These are phyloP conservation scores for Bombylius discolor DNA, from an alignment of 2,888 invertebrate species.

Conservation along the genomic window DNA sequence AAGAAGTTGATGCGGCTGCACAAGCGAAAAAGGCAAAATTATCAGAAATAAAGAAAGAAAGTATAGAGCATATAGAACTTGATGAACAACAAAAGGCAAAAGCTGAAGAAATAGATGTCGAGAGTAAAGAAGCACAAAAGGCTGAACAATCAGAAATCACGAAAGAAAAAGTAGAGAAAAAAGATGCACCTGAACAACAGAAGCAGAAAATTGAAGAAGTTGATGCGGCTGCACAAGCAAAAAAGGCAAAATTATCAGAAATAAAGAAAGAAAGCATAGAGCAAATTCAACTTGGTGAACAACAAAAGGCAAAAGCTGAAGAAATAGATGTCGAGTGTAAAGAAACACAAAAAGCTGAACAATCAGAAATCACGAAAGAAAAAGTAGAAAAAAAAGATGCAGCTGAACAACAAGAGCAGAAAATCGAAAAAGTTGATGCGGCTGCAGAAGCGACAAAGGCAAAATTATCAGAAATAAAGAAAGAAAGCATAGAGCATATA, in stretches of 20 bases:
- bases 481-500: not conserved
- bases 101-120: too few species aligned
- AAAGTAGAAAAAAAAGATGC: not conserved
- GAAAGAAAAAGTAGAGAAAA: too few species aligned
- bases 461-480: not conserved
- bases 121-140: too few species aligned
- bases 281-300: not conserved
- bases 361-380: not conserved
- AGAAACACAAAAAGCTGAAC: not conserved
- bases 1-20: too few species aligned
- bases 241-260: not conserved
- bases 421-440: not conserved
- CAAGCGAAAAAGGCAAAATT: too few species aligned
- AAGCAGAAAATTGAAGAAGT: slow-evolving; percentile 10
- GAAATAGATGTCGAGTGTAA: not conserved
- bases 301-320: not conserved
- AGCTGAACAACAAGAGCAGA: not conserved
- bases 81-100: too few species aligned
- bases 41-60: too few species aligned
- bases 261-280: not conserved
- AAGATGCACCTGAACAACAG: too few species aligned
- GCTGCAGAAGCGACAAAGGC: slow-evolving; percentile 3
- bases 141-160: too few species aligned
- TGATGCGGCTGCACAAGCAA: slow-evolving; percentile 2
- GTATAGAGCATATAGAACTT: too few species aligned